Conservation (phyloP, 2,888 invertebrate genomes). For the Epirrhoe alternata region DNA sequence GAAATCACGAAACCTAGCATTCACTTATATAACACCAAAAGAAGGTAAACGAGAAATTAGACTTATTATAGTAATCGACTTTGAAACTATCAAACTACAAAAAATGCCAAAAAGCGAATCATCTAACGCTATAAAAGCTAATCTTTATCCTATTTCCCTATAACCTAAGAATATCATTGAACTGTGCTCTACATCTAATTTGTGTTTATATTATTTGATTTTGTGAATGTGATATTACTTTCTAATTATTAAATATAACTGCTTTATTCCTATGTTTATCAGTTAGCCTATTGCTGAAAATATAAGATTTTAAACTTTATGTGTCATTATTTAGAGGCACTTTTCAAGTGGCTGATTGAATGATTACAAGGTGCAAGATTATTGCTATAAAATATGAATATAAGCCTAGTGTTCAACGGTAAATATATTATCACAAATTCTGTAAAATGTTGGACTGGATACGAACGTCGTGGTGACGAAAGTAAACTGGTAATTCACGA, state of each 20-base stretch:
- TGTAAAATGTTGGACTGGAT: conserved; percentile 78
- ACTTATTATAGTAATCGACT: conserved; percentile 66
- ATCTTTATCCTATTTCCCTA: conserved; percentile 54
- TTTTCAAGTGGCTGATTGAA: conserved; percentile 71
- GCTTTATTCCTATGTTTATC: conserved; percentile 55
- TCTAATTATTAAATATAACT: conserved; percentile 50
- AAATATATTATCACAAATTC: conserved; percentile 78
- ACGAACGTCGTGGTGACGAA: conserved; percentile 45
- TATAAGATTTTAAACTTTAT: conserved; percentile 53
- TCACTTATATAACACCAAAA: conserved; percentile 61
- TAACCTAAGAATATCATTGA: conserved; percentile 65
- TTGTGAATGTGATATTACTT: conserved; percentile 55
- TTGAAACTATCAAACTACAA: conserved; percentile 69
- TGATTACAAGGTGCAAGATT: conserved; percentile 63
- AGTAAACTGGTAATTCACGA: conserved; percentile 23
- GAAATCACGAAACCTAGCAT: conserved; percentile 74
- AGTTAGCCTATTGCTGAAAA: conserved; percentile 48
- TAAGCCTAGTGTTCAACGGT: conserved; percentile 72
- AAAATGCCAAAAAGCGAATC: conserved; percentile 76
- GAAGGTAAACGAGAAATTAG: conserved; percentile 60
- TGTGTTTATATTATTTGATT: conserved; percentile 59
- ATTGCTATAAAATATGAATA: conserved; percentile 66
- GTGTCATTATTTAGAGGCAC: conserved; percentile 73
- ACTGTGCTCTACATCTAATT: conserved; percentile 71
- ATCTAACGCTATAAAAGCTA: conserved; percentile 81